A percentile compares a stretch with the other conserved stretches of the same genome.
phyloP scores from a whole-genome alignment of 2,113 vertebrate genomes.

The Dipodomys stephensi region DNA sequence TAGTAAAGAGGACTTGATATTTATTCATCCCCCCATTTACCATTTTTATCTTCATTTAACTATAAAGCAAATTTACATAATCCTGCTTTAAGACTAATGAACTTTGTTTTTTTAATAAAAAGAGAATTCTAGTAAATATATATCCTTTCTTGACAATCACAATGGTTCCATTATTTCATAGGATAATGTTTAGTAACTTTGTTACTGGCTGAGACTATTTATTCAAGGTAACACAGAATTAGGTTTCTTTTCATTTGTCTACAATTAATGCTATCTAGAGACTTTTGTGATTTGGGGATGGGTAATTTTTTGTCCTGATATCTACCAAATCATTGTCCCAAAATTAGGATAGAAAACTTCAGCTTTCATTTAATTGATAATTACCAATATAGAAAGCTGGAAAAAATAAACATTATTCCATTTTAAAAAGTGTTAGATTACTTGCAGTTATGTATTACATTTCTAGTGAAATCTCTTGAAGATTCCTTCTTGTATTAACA shows the following conservation, averaged over 20 bases:
- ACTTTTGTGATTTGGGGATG: background rate
- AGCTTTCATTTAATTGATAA: constrained; percentile 15
- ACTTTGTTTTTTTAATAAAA: background rate
- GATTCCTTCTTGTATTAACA: background rate
- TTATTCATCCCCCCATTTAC: background rate
- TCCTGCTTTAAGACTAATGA: background rate
- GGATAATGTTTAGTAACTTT: constrained; percentile 79
- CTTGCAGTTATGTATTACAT: constrained; percentile 4
- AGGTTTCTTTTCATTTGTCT: constrained; percentile 53
- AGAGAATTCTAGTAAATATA: constrained; percentile 57
- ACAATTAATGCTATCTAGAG: constrained; percentile 36
- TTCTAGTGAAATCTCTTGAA: constrained; percentile 39
- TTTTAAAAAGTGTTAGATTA: constrained; percentile 4
- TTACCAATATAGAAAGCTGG: background rate
- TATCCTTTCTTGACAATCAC: constrained; percentile 64
- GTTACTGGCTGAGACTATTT: constrained; percentile 65
- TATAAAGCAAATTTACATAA: background rate
- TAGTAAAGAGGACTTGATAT: background rate
- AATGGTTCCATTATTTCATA: constrained; percentile 41
- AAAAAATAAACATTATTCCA: background rate
- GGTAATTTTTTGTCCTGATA: background rate
- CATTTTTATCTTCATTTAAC: background rate
- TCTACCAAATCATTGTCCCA: background rate
- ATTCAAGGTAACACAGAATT: constrained; percentile 74
- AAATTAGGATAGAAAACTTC: background rate